phyloP scores from a whole-genome alignment of 2,797 vertebrate genomes.

The Cichlasoma orientale region DNA sequence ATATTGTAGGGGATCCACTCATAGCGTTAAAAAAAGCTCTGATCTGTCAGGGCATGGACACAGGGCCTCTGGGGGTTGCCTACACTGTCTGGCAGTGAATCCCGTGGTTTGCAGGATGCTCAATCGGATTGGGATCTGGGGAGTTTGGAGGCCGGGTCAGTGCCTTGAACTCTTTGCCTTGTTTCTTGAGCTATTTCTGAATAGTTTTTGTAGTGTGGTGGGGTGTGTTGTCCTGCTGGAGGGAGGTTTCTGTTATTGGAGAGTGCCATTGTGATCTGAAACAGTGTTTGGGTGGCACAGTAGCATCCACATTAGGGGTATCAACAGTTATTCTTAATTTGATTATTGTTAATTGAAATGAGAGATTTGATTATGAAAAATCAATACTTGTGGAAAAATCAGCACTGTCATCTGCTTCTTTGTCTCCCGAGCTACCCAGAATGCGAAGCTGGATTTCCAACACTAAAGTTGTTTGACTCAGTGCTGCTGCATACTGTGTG shows the following conservation, averaged over 20 bases:
- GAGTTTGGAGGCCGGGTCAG: background rate
- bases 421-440: background rate
- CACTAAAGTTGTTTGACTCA: background rate
- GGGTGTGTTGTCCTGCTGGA: too few relatives aligned
- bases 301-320: background rate
- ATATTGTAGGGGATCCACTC: too few relatives aligned
- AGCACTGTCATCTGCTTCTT: background rate
- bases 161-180: too few relatives aligned
- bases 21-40: too few relatives aligned
- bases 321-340: background rate
- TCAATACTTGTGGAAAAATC: background rate
- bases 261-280: too few relatives aligned
- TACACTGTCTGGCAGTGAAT: background rate
- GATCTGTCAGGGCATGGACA: background rate
- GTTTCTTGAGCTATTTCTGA: too few relatives aligned
- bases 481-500: background rate
- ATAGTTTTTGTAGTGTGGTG: too few relatives aligned
- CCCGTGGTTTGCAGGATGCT: background rate
- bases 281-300: background rate
- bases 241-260: background rate
- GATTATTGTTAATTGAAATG: background rate
- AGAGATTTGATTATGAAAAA: background rate
- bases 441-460: background rate
- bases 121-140: background rate
- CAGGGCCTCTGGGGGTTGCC: background rate